A percentile compares a stretch with the other conserved stretches of the same genome.
Evolutionary conservation across 2,888 invertebrate species (phyloP).

Genomic region (Agrotis ipsilon): DNA sequence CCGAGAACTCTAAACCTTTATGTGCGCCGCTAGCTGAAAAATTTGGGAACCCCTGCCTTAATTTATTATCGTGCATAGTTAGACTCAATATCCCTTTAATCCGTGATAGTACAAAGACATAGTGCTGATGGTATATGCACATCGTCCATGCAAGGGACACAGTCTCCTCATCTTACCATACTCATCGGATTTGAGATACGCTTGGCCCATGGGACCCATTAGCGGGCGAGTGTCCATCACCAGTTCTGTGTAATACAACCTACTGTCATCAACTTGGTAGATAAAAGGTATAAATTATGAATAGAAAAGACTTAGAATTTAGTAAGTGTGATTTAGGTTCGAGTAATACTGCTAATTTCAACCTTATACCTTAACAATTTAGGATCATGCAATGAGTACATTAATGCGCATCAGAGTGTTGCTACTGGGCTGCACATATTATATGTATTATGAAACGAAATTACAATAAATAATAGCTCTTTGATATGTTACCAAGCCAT

Average conservation of each 20-base stretch:
- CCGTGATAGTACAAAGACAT: constrained; percentile 43
- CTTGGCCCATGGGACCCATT: constrained; percentile 95
- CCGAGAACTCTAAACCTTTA: too few species aligned
- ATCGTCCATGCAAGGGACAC: constrained; percentile 86
- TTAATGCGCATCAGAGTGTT: neutral
- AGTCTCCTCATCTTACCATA: constrained; percentile 93
- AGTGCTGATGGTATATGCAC: constrained; percentile 80
- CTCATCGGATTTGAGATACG: constrained; percentile 96
- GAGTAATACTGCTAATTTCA: neutral
- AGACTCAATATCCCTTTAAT: constrained; percentile 1
- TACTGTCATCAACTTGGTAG: constrained; percentile 71
- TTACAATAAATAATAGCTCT: too few species aligned
- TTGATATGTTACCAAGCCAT: neutral
- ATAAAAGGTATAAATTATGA: neutral
- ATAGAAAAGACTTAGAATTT: neutral
- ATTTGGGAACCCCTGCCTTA: too few species aligned
- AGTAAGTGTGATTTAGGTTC: neutral
- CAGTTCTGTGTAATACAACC: constrained; percentile 89
- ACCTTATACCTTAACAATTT: neutral
- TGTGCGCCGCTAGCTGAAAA: too few species aligned
- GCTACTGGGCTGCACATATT: neutral
- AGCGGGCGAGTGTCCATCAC: constrained; percentile 95
- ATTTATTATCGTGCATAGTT: constrained; percentile 24
- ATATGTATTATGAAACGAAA: too few species aligned
- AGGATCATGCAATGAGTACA: neutral